Evolutionary conservation across 2,888 invertebrate genomes (phyloP).

Genomic region (Dryobotodes eremita): DNA sequence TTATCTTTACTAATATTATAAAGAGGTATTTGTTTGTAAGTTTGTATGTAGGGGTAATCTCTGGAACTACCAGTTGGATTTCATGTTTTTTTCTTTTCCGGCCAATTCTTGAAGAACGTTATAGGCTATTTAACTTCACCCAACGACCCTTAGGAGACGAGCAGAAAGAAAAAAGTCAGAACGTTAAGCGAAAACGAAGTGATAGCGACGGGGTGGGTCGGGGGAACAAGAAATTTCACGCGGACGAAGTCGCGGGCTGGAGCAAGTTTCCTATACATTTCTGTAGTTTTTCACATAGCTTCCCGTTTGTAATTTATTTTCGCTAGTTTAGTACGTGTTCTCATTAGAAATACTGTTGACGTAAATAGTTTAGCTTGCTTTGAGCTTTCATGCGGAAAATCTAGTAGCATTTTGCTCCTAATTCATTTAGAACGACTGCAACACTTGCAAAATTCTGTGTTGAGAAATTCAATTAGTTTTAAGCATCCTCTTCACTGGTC

Average conservation of each 20-base stretch:
- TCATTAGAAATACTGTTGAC: background rate
- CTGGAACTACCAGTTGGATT: no score
- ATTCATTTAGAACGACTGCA: background rate
- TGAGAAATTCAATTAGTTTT: conserved; percentile 14
- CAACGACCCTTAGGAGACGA: no score
- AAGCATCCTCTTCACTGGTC: background rate
- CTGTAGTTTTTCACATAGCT: background rate
- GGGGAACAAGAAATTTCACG: no score
- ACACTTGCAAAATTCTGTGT: conserved; percentile 5
- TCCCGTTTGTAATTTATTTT: background rate
- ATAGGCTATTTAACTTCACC: no score
- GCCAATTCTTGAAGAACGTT: no score
- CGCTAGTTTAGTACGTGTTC: background rate
- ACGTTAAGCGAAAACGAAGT: no score
- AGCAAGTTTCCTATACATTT: background rate
- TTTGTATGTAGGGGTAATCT: no score
- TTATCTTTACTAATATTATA: background rate
- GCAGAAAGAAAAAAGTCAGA: no score
- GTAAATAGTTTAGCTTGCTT: conserved; percentile 16
- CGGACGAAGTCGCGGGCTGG: no score
- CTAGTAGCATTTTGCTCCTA: background rate
- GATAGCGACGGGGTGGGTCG: no score
- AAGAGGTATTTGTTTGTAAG: no score
- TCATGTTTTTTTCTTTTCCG: no score
- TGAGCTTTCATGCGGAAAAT: conserved; percentile 4